These are phyloP conservation scores for Eptesicus fuscus DNA, from an alignment of 2,113 vertebrate species.

Conservation along the genomic window DNA sequence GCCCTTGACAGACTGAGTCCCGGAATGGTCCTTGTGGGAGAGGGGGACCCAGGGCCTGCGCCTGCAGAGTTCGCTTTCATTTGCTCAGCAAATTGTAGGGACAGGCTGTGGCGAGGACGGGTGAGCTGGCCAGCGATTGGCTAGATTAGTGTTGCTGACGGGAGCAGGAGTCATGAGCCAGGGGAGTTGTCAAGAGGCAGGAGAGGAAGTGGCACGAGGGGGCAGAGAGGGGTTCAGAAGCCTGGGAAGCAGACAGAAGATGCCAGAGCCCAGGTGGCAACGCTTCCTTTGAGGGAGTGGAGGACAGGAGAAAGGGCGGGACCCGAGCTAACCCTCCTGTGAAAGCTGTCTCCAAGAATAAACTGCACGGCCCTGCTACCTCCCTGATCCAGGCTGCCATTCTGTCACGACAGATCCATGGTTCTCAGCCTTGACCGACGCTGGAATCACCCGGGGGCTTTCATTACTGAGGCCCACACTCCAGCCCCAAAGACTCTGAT, in stretches of 20 bases:
- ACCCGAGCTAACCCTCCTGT: too few species aligned
- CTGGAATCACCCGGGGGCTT: too few species aligned
- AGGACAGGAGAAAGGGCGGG: background rate
- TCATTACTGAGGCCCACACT: background rate
- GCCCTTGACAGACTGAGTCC: background rate
- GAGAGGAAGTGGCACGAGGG: background rate
- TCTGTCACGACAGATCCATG: too few species aligned
- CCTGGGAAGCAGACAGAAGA: background rate
- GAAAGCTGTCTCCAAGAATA: too few species aligned
- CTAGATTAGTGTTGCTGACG: background rate
- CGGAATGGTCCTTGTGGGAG: background rate
- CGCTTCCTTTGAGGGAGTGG: background rate
- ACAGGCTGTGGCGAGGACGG: background rate
- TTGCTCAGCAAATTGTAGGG: too few species aligned
- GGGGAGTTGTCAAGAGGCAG: background rate
- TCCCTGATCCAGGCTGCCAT: too few species aligned
- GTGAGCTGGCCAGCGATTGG: background rate
- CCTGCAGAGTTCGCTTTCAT: background rate
- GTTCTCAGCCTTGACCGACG: background rate
- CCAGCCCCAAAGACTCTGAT: background rate
- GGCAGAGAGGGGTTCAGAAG: too few species aligned
- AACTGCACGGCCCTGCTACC: too few species aligned
- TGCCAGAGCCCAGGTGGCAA: fast-evolving
- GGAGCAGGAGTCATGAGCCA: background rate
- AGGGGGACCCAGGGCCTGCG: background rate